These are phyloP conservation scores for Tragelaphus eurycerus DNA, from an alignment of 2,797 vertebrate genomes.

Conservation along the genomic window DNA sequence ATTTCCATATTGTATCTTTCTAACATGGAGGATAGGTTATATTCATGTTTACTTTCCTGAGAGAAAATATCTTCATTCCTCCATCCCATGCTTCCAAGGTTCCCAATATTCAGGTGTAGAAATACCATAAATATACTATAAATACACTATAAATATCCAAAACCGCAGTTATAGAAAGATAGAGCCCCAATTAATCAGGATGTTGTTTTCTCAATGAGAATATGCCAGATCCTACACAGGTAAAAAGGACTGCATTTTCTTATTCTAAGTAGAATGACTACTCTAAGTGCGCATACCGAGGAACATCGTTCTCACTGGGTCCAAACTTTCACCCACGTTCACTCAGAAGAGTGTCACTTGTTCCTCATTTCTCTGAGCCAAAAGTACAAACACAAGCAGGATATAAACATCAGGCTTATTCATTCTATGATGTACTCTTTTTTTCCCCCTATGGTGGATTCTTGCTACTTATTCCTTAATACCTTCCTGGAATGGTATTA, in stretches of 20 bases:
- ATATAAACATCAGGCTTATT: background rate
- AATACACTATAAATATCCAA: background rate
- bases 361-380: background rate
- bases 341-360: background rate
- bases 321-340: background rate
- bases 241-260: background rate
- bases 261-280: background rate
- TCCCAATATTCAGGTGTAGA: background rate
- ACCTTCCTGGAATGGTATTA: background rate
- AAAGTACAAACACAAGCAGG: background rate
- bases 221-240: background rate
- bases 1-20: background rate
- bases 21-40: background rate
- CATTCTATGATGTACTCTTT: background rate
- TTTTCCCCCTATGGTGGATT: background rate
- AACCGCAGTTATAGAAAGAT: background rate
- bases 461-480: background rate
- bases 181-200: background rate
- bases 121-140: background rate
- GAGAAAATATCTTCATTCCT: background rate
- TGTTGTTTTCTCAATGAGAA: background rate
- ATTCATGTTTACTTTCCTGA: slow-evolving; percentile 31
- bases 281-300: background rate
- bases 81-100: background rate
- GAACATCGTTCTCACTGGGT: background rate